Conservation (phyloP, 2,797 vertebrate genomes). For the Euthynnus affinis region DNA sequence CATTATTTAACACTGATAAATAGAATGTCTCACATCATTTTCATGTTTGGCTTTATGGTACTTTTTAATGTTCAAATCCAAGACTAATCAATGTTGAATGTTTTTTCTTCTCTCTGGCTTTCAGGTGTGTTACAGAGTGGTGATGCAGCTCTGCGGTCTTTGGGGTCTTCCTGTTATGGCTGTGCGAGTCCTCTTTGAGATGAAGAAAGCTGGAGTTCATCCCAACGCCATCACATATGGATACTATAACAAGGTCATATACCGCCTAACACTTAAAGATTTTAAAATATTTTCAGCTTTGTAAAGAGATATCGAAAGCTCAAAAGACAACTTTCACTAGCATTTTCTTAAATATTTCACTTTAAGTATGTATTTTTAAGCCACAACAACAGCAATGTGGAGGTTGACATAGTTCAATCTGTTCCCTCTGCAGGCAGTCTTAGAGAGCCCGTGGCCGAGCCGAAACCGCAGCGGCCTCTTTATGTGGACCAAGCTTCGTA, state of each 20-base stretch:
- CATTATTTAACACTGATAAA: neutral
- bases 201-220: constrained; percentile 95
- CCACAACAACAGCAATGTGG: neutral
- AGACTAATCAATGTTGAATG: neutral
- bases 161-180: constrained; percentile 96
- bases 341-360: neutral
- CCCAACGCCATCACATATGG: constrained; percentile 99
- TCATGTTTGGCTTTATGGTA: neutral
- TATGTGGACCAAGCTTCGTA: constrained; percentile 97
- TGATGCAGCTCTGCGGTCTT: constrained; percentile 97
- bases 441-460: constrained; percentile 97
- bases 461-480: constrained; percentile 94
- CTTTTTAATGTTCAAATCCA: neutral
- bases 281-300: neutral
- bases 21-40: neutral
- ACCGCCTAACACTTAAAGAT: neutral
- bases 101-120: constrained; percentile 16
- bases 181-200: constrained; percentile 95
- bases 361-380: neutral
- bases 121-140: constrained; percentile 97
- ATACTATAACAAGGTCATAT: constrained; percentile 88
- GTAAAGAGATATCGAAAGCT: neutral
- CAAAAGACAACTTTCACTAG: neutral
- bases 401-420: neutral
- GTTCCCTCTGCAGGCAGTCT: constrained; percentile 87